Evolutionary conservation across 2,888 invertebrate species (phyloP).

Genomic region (Noctuana brunneofusca): DNA sequence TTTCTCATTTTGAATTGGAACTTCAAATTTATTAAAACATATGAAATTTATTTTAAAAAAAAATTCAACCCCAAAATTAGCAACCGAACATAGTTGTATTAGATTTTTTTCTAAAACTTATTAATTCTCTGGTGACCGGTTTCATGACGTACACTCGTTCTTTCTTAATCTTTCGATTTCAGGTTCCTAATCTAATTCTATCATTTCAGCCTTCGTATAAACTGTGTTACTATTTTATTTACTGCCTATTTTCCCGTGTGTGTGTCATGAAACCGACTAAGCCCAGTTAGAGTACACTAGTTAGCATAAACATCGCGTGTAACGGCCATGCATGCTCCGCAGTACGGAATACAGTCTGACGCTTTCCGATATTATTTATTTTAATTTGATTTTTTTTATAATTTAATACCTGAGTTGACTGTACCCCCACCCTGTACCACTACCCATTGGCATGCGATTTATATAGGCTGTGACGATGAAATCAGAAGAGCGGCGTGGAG

Average conservation of each 20-base stretch:
- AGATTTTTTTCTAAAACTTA: slow-evolving; percentile 63
- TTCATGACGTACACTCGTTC: slow-evolving; percentile 63
- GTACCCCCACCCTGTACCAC: slow-evolving; percentile 52
- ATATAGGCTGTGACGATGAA: slow-evolving; percentile 75
- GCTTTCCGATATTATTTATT: slow-evolving; percentile 59
- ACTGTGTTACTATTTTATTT: slow-evolving; percentile 40
- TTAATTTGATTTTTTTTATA: slow-evolving; percentile 36
- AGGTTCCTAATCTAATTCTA: slow-evolving; percentile 16
- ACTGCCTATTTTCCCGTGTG: slow-evolving; percentile 37
- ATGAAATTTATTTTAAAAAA: background rate
- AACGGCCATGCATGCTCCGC: slow-evolving; percentile 69
- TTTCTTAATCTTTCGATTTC: slow-evolving; percentile 31
- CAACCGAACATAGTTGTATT: slow-evolving; percentile 67
- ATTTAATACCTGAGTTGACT: slow-evolving; percentile 64
- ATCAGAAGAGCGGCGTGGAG: too few relatives aligned
- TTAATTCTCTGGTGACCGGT: slow-evolving; percentile 62
- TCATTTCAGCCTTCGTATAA: slow-evolving; percentile 23
- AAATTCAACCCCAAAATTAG: slow-evolving; percentile 51
- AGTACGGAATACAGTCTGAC: slow-evolving; percentile 68
- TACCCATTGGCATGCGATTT: slow-evolving; percentile 73
- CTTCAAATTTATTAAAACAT: background rate
- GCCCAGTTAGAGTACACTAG: slow-evolving; percentile 54
- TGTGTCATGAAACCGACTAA: slow-evolving; percentile 67
- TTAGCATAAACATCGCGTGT: slow-evolving; percentile 53
- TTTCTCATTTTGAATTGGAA: slow-evolving; percentile 61